Conservation (phyloP, 2,113 vertebrate genomes). For the Coracopsis vasa region DNA sequence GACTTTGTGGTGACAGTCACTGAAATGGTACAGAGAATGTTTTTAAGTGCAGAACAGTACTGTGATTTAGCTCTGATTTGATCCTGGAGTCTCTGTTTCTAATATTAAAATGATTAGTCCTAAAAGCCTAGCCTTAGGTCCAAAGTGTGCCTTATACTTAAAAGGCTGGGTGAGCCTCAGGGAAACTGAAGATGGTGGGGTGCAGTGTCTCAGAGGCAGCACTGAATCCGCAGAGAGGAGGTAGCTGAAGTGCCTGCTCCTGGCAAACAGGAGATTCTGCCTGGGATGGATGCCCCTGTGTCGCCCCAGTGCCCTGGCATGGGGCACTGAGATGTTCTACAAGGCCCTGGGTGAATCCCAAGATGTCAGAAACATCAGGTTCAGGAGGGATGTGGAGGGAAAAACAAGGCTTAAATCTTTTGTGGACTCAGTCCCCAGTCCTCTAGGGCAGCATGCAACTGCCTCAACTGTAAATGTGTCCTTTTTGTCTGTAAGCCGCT, state of each 20-base stretch:
- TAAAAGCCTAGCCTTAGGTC: not conserved
- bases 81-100: not conserved
- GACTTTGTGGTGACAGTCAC: not conserved
- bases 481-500: not conserved
- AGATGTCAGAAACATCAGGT: not conserved
- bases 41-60: not conserved
- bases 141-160: not conserved
- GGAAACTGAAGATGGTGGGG: not conserved
- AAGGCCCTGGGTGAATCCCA: not conserved
- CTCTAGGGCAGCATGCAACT: not conserved
- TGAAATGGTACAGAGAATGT: not conserved
- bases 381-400: not conserved
- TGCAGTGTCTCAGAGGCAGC: not conserved
- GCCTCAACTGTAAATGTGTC: not conserved
- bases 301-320: not conserved
- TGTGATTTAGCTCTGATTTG: not conserved
- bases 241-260: not conserved
- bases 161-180: not conserved
- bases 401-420: not conserved
- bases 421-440: not conserved
- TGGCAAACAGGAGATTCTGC: not conserved
- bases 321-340: not conserved
- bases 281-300: not conserved
- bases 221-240: not conserved
- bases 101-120: not conserved